These are phyloP conservation scores for Cephalopholis sonnerati DNA, from an alignment of 2,113 vertebrate genomes.

Conservation along the genomic window DNA sequence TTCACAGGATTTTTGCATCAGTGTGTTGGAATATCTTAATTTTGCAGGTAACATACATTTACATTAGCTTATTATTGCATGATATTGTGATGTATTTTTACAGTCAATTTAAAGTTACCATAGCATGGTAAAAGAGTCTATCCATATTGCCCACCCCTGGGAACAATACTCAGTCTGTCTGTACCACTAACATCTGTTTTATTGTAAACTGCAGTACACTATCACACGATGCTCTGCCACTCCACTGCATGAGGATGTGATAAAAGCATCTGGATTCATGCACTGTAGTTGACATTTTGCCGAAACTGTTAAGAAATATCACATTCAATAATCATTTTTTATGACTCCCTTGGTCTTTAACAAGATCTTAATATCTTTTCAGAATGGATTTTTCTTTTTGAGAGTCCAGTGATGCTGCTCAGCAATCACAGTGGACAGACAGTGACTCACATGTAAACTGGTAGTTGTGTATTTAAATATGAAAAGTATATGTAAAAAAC, in stretches of 20 bases:
- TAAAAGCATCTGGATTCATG: not conserved
- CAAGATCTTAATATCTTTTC: not conserved
- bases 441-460: constrained; percentile 42
- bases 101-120: not conserved
- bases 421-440: not conserved
- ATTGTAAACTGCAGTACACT: not conserved
- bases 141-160: not conserved
- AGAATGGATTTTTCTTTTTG: not conserved
- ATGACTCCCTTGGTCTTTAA: not conserved
- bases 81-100: not conserved
- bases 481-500: constrained; percentile 58
- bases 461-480: constrained; percentile 67
- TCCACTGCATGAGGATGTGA: not conserved
- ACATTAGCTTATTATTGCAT: not conserved
- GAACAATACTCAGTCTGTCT: not conserved
- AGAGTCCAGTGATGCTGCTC: constrained; percentile 1
- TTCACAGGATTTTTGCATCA: not conserved
- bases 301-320: not conserved
- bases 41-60: not conserved
- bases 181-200: not conserved
- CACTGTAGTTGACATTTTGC: not conserved
- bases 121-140: not conserved
- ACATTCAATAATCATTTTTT: not conserved
- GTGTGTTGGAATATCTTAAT: not conserved
- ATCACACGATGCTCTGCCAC: not conserved